Percentiles rank a stretch among this genome's conserved stretches.
Conservation (phyloP, 2,888 invertebrate species). For the Hirtodrosophila trivittata region DNA sequence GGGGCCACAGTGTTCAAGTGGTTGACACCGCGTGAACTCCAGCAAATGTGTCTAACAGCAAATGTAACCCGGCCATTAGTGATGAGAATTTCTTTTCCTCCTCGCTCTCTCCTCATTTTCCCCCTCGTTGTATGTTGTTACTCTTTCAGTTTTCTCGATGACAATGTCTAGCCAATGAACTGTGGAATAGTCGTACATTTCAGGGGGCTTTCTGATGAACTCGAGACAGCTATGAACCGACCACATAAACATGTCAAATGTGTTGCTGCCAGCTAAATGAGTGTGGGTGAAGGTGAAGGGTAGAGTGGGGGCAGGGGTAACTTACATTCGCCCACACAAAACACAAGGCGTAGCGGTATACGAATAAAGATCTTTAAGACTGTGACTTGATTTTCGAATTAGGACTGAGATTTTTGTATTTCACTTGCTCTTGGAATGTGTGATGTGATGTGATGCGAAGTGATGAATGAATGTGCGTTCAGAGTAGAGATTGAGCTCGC, state of each 20-base stretch:
- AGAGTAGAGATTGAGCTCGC: not conserved
- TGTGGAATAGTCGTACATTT: conserved; percentile 31
- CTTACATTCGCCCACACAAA: conserved; percentile 28
- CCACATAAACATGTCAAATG: conserved; percentile 46
- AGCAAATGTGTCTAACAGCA: conserved; percentile 57
- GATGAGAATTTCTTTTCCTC: conserved; percentile 24
- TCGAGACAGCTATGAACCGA: conserved; percentile 3
- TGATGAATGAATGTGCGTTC: conserved; percentile 14
- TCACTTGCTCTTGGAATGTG: conserved; percentile 17
- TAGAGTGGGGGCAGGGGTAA: not conserved
- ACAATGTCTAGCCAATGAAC: conserved; percentile 64
- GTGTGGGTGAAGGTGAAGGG: not conserved
- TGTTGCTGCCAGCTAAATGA: not conserved
- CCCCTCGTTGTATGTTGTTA: not conserved
- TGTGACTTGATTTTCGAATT: conserved; percentile 52
- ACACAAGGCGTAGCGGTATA: conserved; percentile 7
- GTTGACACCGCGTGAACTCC: conserved; percentile 59
- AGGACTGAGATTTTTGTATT: conserved; percentile 40
- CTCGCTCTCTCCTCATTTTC: not conserved
- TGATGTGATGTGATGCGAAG: conserved; percentile 14
- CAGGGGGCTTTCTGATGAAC: conserved; percentile 9
- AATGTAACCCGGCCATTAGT: conserved; percentile 55
- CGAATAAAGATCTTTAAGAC: conserved; percentile 35
- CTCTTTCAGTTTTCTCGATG: conserved; percentile 24
- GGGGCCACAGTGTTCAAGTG: conserved; percentile 60